Evolutionary conservation across 2,797 vertebrate species (phyloP), one percentile per base, ranked within the genome.

Genomic region (Meda fulgida): DNA sequence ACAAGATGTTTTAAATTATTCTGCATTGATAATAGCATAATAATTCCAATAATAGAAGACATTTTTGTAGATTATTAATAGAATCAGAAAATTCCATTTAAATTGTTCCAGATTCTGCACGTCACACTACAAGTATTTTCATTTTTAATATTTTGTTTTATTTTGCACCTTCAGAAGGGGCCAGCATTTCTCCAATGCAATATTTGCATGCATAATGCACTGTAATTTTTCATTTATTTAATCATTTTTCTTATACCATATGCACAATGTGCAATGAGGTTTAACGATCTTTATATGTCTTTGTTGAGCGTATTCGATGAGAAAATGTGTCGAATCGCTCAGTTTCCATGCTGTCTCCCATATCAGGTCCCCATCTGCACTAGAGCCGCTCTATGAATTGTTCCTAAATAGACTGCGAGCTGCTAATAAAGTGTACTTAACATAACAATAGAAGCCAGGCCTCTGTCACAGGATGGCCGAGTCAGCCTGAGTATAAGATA

Each of bases 371-470:
- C 81, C 84, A 80, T 85, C 80, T 85, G 83, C 80, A 85, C 67
- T 43, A 51, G 23, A 46, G 80, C 34, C 51, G 40, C 36, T 85
- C 66, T 51, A 29, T n/a, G 53, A 81, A 85, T 55, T 34, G 78
- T 38, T 40, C 34, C 67, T 69, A 73, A 79, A 84, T 78, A 75
- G 73, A 81, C 65, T 51, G 72, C 70, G 60, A 80, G 82, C 87
- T 81, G 81, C 73, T 85, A 86, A 88, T 86, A 87, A 87, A 81
- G 72, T 60, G 51, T 83, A 46, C 78, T 90, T 86, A 83, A 79
- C 89, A 89, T 88, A 86, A 90, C 89, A 88, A 90, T 81, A 82
- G 83, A 36, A 65, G 46, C 46, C 55, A 23, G 72, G 51, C 29
- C 51, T 82, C 84, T 58, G 65, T 85, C 78, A 81, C 86, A 84